phyloP scores from a whole-genome alignment of 2,113 vertebrate genomes.

The Esox niger region DNA sequence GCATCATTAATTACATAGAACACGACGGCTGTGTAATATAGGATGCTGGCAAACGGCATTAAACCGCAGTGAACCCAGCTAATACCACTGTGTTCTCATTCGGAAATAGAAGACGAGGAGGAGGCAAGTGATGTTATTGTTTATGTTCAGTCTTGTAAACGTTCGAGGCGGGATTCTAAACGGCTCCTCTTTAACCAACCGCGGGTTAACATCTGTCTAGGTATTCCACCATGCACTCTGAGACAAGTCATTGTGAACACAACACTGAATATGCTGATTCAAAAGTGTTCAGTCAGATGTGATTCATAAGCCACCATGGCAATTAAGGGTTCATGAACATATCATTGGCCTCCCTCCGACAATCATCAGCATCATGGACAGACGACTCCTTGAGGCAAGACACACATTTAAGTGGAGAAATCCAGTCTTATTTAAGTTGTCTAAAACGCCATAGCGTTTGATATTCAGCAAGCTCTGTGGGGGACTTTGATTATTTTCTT shows the following conservation, averaged over 20 bases:
- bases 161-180: too few species aligned
- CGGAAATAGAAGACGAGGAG: too few species aligned
- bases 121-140: too few species aligned
- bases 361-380: neutral
- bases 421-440: too few species aligned
- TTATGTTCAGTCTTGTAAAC: too few species aligned
- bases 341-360: neutral
- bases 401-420: too few species aligned
- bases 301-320: neutral
- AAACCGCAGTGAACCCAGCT: neutral
- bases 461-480: conserved; percentile 3
- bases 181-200: too few species aligned
- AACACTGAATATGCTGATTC: neutral
- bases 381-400: neutral
- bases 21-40: neutral
- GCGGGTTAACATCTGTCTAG: too few species aligned
- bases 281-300: neutral
- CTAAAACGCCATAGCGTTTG: too few species aligned
- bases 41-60: neutral
- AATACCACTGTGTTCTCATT: too few species aligned
- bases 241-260: neutral
- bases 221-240: too few species aligned
- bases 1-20: neutral
- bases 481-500: conserved; percentile 32
- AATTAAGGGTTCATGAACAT: neutral